Percentiles rank a stretch among this genome's conserved stretches.
phyloP scores from a whole-genome alignment of 2,888 invertebrate genomes.

The Limulus polyphemus region DNA sequence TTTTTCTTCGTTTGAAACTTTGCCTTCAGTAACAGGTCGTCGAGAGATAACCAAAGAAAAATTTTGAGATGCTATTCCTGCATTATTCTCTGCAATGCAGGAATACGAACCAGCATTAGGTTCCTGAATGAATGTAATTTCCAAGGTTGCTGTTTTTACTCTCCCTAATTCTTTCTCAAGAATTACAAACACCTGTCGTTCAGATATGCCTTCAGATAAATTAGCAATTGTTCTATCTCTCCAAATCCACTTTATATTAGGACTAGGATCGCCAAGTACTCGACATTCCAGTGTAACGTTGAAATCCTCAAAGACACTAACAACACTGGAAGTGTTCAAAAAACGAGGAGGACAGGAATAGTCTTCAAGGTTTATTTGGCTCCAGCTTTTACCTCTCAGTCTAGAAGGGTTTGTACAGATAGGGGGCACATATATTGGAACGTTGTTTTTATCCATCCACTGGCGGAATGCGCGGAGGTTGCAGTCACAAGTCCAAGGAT shows the following conservation, averaged over 20 bases:
- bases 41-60: constrained; percentile 21
- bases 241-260: constrained; percentile 23
- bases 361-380: constrained; percentile 17
- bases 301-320: constrained; percentile 22
- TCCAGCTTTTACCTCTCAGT: constrained; percentile 20
- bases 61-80: constrained; percentile 19
- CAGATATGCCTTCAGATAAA: constrained; percentile 21
- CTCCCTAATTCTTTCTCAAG: constrained; percentile 11
- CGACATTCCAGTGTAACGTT: constrained; percentile 23
- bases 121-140: constrained; percentile 21
- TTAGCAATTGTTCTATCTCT: constrained; percentile 20
- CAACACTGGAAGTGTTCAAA: constrained; percentile 23
- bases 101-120: constrained; percentile 23
- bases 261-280: constrained; percentile 20
- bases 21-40: constrained; percentile 16
- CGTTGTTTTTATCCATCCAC: constrained; percentile 21
- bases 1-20: constrained; percentile 20
- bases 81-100: constrained; percentile 18
- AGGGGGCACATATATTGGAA: constrained; percentile 21
- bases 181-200: constrained; percentile 19
- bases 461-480: constrained; percentile 20
- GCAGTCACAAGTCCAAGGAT: constrained; percentile 24
- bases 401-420: constrained; percentile 17
- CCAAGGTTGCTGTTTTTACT: constrained; percentile 16
- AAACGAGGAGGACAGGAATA: constrained; percentile 23